phyloP scores from a whole-genome alignment of 2,113 vertebrate genomes.

The Sciurus niger region DNA sequence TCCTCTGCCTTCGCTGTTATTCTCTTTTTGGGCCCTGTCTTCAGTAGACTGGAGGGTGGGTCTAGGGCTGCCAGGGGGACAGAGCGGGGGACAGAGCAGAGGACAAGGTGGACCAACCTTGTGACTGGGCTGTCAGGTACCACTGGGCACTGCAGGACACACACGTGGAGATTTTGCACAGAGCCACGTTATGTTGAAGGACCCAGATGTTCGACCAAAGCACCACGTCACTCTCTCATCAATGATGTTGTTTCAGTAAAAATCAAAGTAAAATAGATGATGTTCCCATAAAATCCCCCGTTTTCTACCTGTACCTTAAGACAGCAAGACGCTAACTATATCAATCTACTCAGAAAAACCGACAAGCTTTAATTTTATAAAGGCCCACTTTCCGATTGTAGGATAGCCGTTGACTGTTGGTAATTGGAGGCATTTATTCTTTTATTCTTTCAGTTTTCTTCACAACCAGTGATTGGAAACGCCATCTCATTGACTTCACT shows the following conservation, averaged over 20 bases:
- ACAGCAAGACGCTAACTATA: neutral
- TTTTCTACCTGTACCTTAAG: neutral
- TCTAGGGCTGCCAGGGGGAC: neutral
- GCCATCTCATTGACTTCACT: neutral
- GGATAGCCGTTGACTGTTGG: neutral
- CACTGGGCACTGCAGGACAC: neutral
- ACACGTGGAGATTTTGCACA: neutral
- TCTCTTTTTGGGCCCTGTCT: neutral
- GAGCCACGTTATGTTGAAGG: neutral
- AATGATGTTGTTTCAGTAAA: neutral
- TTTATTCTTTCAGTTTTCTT: constrained; percentile 6
- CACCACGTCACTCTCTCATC: neutral
- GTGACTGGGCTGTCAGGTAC: neutral
- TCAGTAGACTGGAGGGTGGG: neutral
- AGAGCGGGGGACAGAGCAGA: neutral
- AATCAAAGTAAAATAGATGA: neutral
- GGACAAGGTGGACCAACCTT: neutral
- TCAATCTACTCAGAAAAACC: neutral
- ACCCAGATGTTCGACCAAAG: neutral
- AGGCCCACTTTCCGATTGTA: neutral
- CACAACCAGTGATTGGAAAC: neutral
- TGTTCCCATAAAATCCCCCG: neutral
- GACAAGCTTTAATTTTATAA: neutral
- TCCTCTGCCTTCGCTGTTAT: neutral
- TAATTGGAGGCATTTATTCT: neutral